Evolutionary conservation across 2,888 invertebrate genomes (phyloP).

Genomic region (Malthinus seriepunctatus): DNA sequence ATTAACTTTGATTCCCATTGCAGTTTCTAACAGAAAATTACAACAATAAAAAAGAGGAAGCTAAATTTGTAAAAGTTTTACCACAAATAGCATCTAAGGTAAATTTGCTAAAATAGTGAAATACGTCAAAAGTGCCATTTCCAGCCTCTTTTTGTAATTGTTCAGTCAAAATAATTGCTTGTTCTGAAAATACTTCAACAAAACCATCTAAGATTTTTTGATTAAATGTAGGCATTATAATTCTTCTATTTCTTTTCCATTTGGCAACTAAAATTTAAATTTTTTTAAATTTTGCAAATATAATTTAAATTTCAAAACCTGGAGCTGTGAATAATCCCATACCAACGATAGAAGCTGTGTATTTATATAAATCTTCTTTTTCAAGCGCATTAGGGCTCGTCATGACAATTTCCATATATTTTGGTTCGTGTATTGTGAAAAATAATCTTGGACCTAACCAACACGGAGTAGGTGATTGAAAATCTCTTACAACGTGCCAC

Average conservation of each 20-base stretch:
- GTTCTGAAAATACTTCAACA: constrained; percentile 64
- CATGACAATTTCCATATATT: neutral
- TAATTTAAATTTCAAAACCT: constrained; percentile 14
- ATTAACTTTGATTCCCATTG: constrained; percentile 70
- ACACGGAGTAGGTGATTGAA: constrained; percentile 12
- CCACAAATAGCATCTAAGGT: constrained; percentile 67
- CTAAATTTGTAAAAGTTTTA: constrained; percentile 36
- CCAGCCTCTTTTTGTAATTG: constrained; percentile 53
- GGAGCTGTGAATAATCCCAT: neutral
- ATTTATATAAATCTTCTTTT: constrained; percentile 1
- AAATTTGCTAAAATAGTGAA: constrained; percentile 60
- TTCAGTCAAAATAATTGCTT: constrained; percentile 58
- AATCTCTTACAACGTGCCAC: constrained; percentile 22
- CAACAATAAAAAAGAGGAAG: constrained; percentile 57
- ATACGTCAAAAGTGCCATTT: constrained; percentile 58
- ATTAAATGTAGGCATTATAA: constrained; percentile 68
- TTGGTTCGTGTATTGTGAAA: neutral
- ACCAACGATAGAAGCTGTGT: neutral
- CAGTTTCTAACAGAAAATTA: constrained; percentile 62
- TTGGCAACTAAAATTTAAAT: constrained; percentile 30
- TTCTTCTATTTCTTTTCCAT: constrained; percentile 63
- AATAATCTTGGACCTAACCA: constrained; percentile 1
- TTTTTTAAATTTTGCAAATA: neutral
- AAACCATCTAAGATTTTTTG: constrained; percentile 65
- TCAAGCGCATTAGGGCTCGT: neutral